Conservation (phyloP, 2,113 vertebrate species). For the Eclectus roratus region DNA sequence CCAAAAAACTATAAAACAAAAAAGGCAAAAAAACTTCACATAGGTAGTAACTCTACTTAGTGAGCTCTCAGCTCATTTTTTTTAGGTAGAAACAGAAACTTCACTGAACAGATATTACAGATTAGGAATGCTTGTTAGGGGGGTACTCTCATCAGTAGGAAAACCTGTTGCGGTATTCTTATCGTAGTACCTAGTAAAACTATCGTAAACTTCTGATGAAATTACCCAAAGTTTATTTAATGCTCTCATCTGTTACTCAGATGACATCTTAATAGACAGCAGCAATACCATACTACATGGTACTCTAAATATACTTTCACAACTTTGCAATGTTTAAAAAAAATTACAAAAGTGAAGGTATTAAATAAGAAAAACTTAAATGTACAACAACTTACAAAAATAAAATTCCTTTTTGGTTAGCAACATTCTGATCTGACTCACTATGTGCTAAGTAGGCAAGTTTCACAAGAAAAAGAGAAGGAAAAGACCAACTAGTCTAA, state of each 20-base stretch:
- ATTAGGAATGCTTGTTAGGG: not conserved
- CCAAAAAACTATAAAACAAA: not conserved
- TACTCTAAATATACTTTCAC: not conserved
- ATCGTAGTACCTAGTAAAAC: not conserved
- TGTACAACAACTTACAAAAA: slow-evolving; percentile 1
- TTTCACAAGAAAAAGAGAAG: slow-evolving; percentile 3
- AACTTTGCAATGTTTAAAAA: not conserved
- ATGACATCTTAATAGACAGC: not conserved
- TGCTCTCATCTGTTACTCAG: not conserved
- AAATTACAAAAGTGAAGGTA: not conserved
- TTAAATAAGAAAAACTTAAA: not conserved
- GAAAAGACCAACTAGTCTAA: slow-evolving; percentile 27
- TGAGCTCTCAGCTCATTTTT: not conserved
- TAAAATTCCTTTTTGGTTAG: slow-evolving; percentile 11
- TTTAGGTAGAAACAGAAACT: not conserved
- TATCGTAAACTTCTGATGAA: not conserved
- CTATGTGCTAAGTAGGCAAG: slow-evolving; percentile 9
- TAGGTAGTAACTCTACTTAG: not conserved
- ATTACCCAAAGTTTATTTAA: not conserved
- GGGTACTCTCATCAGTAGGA: not conserved
- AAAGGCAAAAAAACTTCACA: not conserved
- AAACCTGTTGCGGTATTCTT: not conserved
- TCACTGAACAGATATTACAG: not conserved
- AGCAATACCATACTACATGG: not conserved
- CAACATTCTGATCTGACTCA: slow-evolving; percentile 39